phyloP scores from a whole-genome alignment of 1,140 invertebrate genomes.

The Galendromus occidentalis region DNA sequence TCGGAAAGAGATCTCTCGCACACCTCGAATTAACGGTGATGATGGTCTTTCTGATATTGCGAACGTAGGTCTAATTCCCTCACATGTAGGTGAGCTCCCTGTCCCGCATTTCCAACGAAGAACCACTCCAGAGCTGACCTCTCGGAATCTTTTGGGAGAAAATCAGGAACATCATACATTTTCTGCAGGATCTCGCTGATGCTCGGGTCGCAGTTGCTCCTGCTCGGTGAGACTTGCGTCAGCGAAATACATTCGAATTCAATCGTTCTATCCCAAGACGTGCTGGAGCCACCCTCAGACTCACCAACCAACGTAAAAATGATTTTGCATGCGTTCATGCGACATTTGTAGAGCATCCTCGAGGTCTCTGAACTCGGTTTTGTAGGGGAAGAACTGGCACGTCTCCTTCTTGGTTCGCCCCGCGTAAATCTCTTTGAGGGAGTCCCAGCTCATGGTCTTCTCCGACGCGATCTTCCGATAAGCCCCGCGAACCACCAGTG shows the following conservation, averaged over 20 bases:
- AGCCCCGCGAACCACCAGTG: constrained; percentile 19
- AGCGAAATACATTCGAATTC: background rate
- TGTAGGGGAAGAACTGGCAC: constrained; percentile 81
- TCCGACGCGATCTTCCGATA: constrained; percentile 25
- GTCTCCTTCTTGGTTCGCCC: constrained; percentile 16
- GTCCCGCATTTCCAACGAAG: constrained; percentile 79
- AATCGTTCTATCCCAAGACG: too few species aligned
- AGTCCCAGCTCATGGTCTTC: constrained; percentile 24
- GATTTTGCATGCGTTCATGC: constrained; percentile 37
- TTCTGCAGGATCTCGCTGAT: constrained; percentile 48
- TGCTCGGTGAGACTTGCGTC: constrained; percentile 22
- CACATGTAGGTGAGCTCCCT: constrained; percentile 83
- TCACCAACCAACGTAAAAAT: constrained; percentile 83
- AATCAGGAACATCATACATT: constrained; percentile 66
- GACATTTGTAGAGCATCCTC: constrained; percentile 50
- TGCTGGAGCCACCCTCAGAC: constrained; percentile 24
- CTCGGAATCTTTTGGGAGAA: constrained; percentile 59
- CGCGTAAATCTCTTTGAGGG: constrained; percentile 25
- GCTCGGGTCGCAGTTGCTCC: constrained; percentile 70
- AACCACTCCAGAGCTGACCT: constrained; percentile 78
- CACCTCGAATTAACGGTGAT: background rate
- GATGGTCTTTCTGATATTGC: background rate
- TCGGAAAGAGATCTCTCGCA: background rate
- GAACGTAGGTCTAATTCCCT: constrained; percentile 28
- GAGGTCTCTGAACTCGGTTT: constrained; percentile 55